These are phyloP conservation scores for Mormyrus proboscirostris DNA, from an alignment of 2,797 vertebrate genomes.

Conservation along the genomic window DNA sequence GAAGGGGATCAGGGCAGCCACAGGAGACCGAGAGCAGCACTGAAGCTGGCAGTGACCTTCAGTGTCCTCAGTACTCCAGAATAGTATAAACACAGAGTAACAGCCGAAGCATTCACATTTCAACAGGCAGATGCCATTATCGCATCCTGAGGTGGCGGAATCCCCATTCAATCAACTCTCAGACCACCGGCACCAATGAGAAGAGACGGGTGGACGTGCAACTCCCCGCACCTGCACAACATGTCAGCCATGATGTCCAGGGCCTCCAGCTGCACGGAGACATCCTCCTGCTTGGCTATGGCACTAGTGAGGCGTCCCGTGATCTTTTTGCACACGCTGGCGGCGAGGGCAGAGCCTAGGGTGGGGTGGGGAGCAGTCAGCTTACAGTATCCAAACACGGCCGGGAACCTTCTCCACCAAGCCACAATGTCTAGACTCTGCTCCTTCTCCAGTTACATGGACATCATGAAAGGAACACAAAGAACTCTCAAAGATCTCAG, in stretches of 20 bases:
- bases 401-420: background rate
- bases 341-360: slow-evolving; percentile 88
- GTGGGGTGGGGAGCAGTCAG: background rate
- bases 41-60: background rate
- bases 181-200: background rate
- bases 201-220: background rate
- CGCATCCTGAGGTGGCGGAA: background rate
- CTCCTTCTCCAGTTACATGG: background rate
- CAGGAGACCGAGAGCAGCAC: background rate
- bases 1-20: background rate
- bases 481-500: background rate
- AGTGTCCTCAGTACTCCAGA: background rate
- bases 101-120: background rate
- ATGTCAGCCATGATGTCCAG: slow-evolving; percentile 99
- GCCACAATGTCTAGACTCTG: background rate
- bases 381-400: background rate
- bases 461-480: background rate
- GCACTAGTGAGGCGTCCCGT: slow-evolving; percentile 97
- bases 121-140: background rate
- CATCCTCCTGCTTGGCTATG: slow-evolving; percentile 98
- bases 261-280: slow-evolving; percentile 94
- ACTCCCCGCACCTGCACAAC: slow-evolving; percentile 80
- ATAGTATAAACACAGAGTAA: background rate
- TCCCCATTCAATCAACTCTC: background rate
- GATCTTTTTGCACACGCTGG: slow-evolving; percentile 99